phyloP scores from a whole-genome alignment of 2,797 vertebrate species.

The Ptychadena robeensis region DNA sequence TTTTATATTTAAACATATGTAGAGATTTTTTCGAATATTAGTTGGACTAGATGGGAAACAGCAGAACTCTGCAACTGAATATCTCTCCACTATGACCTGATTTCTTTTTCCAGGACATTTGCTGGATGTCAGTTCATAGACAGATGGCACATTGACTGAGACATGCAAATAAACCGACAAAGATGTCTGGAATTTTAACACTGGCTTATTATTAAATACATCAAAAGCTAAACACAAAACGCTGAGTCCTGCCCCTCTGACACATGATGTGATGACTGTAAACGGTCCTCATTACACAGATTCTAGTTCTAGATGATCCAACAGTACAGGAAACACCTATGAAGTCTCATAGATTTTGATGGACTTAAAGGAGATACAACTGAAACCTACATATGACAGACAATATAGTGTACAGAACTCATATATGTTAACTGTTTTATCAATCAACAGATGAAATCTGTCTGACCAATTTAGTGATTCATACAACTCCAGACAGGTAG shows the following conservation, averaged over 20 bases:
- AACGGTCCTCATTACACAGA: background rate
- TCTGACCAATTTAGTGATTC: no score
- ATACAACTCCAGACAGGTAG: no score
- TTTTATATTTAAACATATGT: no score
- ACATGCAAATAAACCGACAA: background rate
- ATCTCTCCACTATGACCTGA: conserved; percentile 10
- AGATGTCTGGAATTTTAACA: conserved; percentile 21
- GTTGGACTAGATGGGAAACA: background rate
- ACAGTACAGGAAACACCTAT: background rate
- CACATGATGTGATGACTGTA: background rate
- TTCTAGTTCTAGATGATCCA: no score
- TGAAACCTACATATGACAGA: no score
- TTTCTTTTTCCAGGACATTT: conserved; percentile 43
- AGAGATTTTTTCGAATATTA: no score
- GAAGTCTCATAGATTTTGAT: background rate
- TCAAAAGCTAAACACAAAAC: background rate
- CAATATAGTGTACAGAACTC: no score
- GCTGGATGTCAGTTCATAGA: conserved; percentile 42
- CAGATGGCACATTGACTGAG: conserved; percentile 40
- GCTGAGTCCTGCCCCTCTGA: background rate
- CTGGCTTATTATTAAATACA: conserved; percentile 21
- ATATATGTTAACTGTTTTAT: no score
- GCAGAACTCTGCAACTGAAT: background rate
- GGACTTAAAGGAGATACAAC: background rate
- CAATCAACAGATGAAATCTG: no score